These are phyloP conservation scores for Schrankia costaestrigalis DNA, from an alignment of 2,888 invertebrate species.

Conservation along the genomic window DNA sequence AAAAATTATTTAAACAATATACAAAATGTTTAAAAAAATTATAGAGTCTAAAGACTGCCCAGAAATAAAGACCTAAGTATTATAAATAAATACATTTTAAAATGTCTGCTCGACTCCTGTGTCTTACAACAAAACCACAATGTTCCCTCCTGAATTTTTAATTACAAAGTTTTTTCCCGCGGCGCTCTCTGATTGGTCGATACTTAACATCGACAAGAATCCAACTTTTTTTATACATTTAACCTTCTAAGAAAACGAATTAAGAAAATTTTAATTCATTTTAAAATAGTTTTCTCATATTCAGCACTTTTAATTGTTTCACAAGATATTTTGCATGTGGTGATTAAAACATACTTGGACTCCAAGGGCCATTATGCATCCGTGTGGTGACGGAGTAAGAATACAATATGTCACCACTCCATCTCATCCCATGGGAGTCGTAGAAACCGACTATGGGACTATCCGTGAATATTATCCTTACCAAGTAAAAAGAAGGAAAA, in stretches of 20 bases:
- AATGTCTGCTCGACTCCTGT: conserved; percentile 14
- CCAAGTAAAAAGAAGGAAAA: too few relatives aligned
- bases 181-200: conserved; percentile 26
- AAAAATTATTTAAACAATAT: too few relatives aligned
- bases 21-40: too few relatives aligned
- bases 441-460: too few relatives aligned
- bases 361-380: too few relatives aligned
- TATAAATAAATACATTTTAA: neutral
- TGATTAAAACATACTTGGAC: too few relatives aligned
- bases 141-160: conserved; percentile 35
- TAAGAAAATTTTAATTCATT: conserved; percentile 31
- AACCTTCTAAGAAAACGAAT: conserved; percentile 22
- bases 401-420: too few relatives aligned
- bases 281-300: conserved; percentile 16
- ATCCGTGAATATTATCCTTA: too few relatives aligned
- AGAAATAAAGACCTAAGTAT: too few relatives aligned
- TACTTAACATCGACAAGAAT: conserved; percentile 12
- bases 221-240: conserved; percentile 16
- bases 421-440: too few relatives aligned
- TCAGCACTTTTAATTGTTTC: neutral
- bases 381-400: too few relatives aligned
- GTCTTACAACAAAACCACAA: conserved; percentile 15
- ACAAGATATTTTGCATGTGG: neutral
- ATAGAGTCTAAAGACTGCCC: too few relatives aligned
- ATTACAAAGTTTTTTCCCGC: conserved; percentile 31